Conservation (phyloP, 2,888 invertebrate genomes). For the Gonocerus acuteangulatus region DNA sequence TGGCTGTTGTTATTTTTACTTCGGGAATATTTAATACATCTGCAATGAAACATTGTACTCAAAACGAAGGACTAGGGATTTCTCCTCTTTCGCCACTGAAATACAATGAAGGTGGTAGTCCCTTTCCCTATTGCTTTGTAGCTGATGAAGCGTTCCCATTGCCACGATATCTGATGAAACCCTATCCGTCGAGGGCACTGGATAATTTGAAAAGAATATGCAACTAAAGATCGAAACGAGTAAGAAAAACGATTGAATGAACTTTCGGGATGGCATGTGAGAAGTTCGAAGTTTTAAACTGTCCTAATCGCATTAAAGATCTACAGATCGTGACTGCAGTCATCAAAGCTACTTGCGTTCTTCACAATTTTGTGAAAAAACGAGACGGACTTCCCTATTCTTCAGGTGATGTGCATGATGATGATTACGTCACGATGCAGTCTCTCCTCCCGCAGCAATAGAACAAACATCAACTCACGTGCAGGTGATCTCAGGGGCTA, state of each 20-base stretch:
- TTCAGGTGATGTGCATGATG: background rate
- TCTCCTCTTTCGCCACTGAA: conserved; percentile 19
- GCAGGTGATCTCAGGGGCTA: background rate
- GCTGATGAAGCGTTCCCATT: conserved; percentile 37
- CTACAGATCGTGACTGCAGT: conserved; percentile 8
- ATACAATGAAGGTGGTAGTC: conserved; percentile 27
- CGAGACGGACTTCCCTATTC: background rate
- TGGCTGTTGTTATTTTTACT: too few relatives aligned
- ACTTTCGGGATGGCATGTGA: conserved; percentile 36
- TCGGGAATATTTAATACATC: conserved; percentile 39
- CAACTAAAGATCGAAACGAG: conserved; percentile 35
- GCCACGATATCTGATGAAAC: conserved; percentile 37
- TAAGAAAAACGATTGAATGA: conserved; percentile 27
- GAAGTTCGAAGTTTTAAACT: conserved; percentile 35
- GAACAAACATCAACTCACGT: background rate
- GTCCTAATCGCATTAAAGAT: conserved; percentile 33
- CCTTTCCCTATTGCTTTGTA: conserved; percentile 33
- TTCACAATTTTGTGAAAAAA: background rate
- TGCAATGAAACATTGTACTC: conserved; percentile 34
- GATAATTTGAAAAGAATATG: conserved; percentile 34
- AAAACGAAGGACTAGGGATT: conserved; percentile 25
- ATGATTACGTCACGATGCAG: background rate
- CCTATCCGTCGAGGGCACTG: conserved; percentile 34
- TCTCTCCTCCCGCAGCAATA: background rate
- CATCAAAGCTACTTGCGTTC: background rate